Conservation (phyloP, 1,140 invertebrate species). For the Aphis craccivora region DNA sequence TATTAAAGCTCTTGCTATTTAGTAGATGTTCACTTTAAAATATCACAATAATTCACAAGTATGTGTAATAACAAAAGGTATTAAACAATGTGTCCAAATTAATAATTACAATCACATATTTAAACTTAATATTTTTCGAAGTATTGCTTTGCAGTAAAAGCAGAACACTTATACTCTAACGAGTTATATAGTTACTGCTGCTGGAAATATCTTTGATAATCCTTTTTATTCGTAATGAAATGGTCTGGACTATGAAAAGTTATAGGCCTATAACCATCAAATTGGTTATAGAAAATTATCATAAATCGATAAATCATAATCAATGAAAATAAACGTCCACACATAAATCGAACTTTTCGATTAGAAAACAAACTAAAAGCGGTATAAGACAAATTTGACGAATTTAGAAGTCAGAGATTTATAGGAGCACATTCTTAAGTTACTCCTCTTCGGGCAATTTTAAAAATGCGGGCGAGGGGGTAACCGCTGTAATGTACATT, state of each 20-base stretch:
- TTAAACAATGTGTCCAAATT: background rate
- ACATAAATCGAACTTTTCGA: no score
- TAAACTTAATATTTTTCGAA: background rate
- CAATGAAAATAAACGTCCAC: no score
- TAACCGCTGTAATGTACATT: no score
- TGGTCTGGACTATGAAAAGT: no score
- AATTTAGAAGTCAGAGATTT: no score
- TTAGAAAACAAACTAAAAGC: no score
- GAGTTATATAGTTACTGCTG: background rate
- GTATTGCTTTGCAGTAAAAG: background rate
- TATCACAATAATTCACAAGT: background rate
- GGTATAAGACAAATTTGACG: no score
- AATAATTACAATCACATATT: background rate
- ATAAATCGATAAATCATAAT: no score
- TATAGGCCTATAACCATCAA: no score
- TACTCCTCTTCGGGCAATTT: background rate
- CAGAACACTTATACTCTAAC: background rate
- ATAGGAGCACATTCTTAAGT: background rate
- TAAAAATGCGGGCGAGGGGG: no score
- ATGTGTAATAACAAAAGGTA: background rate
- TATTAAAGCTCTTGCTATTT: background rate
- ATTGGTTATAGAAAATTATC: no score
- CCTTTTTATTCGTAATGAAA: background rate
- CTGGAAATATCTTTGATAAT: background rate
- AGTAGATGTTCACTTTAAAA: background rate